Evolutionary conservation across 2,113 vertebrate species (phyloP), one percentile per base, ranked within the genome.

Genomic region (Danionella cerebrum): DNA sequence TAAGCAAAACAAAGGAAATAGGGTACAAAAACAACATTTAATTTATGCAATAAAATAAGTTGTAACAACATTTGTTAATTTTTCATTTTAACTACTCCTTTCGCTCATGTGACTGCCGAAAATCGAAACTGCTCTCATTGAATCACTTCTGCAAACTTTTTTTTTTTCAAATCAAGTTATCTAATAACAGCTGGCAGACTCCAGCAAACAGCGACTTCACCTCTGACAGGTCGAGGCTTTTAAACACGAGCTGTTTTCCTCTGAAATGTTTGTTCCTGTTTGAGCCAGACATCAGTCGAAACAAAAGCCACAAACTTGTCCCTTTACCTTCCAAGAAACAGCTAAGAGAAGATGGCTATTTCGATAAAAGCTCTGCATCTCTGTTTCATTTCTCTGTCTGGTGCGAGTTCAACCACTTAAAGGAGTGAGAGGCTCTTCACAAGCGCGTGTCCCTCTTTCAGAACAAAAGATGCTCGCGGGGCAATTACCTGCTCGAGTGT

Each of bases 401-500:
- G 51, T 53, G 51, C 33, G 51, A 12, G 41, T 60, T 60, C 41
- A 60, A 25, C 39, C 58, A 60, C 58, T 60, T 60, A 44, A 45
- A 45, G n/a, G 57, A 29, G 39, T 3, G 58, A 60, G 58, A 44
- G 39, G 5, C 58, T 60, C 58, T 60, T 60, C 58, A 31, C 58
- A 18, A 60, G 39, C 45, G 24, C 1, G 41, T 60, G 19, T 45
- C 39, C 39, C 39, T 45, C 58, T 33, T 45, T 13, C 58, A 45
- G 58, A 45, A 60, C 39, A 60, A 60, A 60, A 60, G 58, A 44
- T 7, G 39, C 58, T 25, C 31, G 58, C 25, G 45, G 58, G 12
- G 39, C 39, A 60, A 60, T 60, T 60, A 60, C 58, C 45, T 60
- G 58, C 39, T 60, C 58, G 39, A 45, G 39, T 27, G 39, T 60